phyloP scores from a whole-genome alignment of 2,797 vertebrate species.

The Capromys pilorides region DNA sequence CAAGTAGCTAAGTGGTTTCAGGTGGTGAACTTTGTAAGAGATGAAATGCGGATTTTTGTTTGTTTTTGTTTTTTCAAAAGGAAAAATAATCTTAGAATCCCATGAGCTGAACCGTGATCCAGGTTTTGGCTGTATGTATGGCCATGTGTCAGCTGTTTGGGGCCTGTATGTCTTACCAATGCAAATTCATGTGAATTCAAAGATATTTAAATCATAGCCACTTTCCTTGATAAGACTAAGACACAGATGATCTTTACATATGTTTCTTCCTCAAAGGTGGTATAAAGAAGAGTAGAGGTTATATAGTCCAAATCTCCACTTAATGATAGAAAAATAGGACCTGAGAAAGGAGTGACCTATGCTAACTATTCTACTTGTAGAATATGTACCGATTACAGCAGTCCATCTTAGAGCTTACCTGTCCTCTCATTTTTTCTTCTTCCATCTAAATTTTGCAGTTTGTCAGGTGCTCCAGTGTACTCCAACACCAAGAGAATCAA shows the following conservation, averaged over 20 bases:
- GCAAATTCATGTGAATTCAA: neutral
- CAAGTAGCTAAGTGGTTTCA: neutral
- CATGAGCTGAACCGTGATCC: neutral
- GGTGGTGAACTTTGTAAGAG: neutral
- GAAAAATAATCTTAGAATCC: neutral
- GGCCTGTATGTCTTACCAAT: neutral
- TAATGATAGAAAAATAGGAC: neutral
- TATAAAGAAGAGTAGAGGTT: neutral
- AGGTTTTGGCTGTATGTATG: neutral
- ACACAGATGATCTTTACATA: neutral
- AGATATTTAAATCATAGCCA: neutral
- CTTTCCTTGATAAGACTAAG: neutral
- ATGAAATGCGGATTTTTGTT: constrained; percentile 3
- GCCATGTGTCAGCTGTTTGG: neutral
- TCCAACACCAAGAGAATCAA: neutral
- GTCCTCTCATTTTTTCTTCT: neutral
- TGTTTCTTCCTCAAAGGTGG: neutral
- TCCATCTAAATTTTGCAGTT: neutral
- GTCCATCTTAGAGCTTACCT: neutral
- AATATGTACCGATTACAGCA: neutral
- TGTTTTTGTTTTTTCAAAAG: neutral
- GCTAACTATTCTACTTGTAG: neutral
- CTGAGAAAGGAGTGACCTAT: neutral
- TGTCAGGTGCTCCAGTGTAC: neutral
- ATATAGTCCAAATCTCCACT: neutral